phyloP scores from a whole-genome alignment of 2,113 vertebrate genomes.

The Rhagologus leucostigma region DNA sequence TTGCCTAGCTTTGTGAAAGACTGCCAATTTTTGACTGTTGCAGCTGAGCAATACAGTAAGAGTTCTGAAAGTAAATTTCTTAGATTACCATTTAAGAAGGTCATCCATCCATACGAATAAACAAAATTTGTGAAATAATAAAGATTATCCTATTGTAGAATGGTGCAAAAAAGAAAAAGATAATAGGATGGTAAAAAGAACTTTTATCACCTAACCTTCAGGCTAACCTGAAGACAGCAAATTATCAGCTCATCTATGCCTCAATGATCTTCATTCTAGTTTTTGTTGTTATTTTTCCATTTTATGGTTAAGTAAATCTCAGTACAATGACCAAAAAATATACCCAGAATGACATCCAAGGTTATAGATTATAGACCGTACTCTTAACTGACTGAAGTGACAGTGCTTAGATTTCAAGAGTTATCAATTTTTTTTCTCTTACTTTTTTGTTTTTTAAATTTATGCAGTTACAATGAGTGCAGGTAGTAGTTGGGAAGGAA shows the following conservation, averaged over 20 bases:
- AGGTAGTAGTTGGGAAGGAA: neutral
- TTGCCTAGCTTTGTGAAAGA: constrained; percentile 50
- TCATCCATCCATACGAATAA: constrained; percentile 48
- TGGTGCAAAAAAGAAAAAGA: constrained; percentile 27
- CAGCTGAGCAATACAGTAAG: constrained; percentile 7
- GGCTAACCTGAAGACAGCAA: constrained; percentile 62
- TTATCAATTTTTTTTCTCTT: neutral
- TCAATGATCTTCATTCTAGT: constrained; percentile 48
- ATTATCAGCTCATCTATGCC: constrained; percentile 55
- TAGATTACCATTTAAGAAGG: constrained; percentile 31
- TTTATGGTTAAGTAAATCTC: constrained; percentile 68
- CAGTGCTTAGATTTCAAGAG: constrained; percentile 38
- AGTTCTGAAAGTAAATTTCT: constrained; percentile 50
- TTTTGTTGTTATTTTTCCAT: constrained; percentile 43
- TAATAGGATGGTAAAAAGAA: constrained; percentile 37
- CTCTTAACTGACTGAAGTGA: constrained; percentile 29
- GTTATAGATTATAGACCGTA: constrained; percentile 46
- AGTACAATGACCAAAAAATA: constrained; percentile 61
- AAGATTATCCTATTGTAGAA: constrained; percentile 26
- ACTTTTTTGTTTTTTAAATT: constrained; percentile 8
- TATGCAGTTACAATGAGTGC: neutral
- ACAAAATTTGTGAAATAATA: constrained; percentile 34
- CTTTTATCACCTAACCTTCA: constrained; percentile 47
- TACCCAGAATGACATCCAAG: constrained; percentile 20
- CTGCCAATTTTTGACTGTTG: constrained; percentile 48